Conservation (phyloP, 2,888 invertebrate species). For the Esperia sulphurella region DNA sequence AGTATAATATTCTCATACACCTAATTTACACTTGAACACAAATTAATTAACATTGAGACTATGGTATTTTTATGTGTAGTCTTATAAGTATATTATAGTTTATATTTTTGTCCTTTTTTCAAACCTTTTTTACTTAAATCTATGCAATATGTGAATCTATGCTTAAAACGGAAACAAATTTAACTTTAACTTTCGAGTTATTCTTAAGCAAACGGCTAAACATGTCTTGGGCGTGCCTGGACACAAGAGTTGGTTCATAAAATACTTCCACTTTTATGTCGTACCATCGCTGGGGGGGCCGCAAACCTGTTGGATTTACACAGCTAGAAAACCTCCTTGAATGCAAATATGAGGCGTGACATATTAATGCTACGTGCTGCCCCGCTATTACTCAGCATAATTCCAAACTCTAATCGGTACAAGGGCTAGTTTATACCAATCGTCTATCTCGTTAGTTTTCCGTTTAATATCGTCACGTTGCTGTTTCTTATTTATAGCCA, state of each 20-base stretch:
- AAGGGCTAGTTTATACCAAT: constrained; percentile 8
- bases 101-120: too few relatives aligned
- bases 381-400: constrained; percentile 27
- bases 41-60: too few relatives aligned
- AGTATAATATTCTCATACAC: too few relatives aligned
- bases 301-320: constrained; percentile 20
- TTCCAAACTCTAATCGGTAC: constrained; percentile 20
- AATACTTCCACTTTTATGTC: constrained; percentile 33
- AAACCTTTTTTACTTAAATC: too few relatives aligned
- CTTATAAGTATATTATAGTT: too few relatives aligned
- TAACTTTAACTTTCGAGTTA: background rate
- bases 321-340: constrained; percentile 29
- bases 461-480: constrained; percentile 28
- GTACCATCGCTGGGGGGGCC: constrained; percentile 32
- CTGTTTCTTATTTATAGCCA: constrained; percentile 49
- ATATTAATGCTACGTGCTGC: constrained; percentile 41
- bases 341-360: constrained; percentile 51
- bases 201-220: constrained; percentile 1
- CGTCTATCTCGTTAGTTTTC: constrained; percentile 20
- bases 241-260: constrained; percentile 21
- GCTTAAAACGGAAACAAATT: background rate
- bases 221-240: constrained; percentile 9
- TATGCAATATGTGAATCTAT: background rate
- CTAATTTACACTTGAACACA: too few relatives aligned
- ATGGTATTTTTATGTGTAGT: too few relatives aligned